These are phyloP conservation scores for Corythaeola cristata DNA, from an alignment of 2,113 vertebrate species.

Conservation along the genomic window DNA sequence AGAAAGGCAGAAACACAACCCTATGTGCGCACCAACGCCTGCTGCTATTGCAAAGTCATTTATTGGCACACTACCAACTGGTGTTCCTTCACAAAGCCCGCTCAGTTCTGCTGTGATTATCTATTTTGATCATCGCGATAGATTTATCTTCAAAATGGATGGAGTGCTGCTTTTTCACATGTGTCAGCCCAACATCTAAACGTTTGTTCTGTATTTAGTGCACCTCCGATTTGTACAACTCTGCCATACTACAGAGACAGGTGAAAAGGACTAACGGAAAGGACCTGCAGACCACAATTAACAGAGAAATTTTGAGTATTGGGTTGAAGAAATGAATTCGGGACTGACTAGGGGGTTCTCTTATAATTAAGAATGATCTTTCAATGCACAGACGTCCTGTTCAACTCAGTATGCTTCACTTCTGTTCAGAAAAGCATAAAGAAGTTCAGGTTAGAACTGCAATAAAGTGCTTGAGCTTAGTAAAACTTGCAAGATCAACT, in stretches of 20 bases:
- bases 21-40: neutral
- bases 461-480: neutral
- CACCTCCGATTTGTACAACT: neutral
- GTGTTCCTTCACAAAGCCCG: neutral
- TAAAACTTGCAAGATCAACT: neutral
- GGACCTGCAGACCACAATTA: neutral
- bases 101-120: neutral
- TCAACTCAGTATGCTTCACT: neutral
- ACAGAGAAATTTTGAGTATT: neutral
- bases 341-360: neutral
- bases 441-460: neutral
- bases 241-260: neutral
- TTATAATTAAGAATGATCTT: neutral
- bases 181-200: neutral
- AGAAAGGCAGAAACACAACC: neutral
- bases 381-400: neutral
- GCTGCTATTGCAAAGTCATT: neutral
- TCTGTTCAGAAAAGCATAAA: neutral
- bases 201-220: neutral
- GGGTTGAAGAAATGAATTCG: neutral
- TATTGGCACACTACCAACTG: neutral
- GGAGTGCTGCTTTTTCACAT: neutral
- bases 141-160: neutral
- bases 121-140: neutral
- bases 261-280: neutral